These are phyloP conservation scores for Dendrophyllia cribrosa DNA, from an alignment of 64 coral and sea anemone genomes.

Conservation along the genomic window DNA sequence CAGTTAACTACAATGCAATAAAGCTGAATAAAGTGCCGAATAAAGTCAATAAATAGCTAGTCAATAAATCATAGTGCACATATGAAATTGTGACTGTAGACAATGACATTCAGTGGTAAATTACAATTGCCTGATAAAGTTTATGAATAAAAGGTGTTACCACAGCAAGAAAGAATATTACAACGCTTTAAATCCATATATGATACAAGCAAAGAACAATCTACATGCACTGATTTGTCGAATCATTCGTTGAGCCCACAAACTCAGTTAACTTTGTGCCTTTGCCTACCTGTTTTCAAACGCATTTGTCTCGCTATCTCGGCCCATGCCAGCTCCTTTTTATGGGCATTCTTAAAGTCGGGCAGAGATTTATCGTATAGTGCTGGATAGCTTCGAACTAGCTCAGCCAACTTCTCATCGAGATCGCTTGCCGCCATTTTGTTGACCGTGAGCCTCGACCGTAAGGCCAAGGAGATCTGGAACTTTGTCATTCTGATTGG, in stretches of 20 bases:
- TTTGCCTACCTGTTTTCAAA: background rate
- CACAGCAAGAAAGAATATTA: background rate
- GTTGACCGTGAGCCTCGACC: background rate
- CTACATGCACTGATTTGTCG: background rate
- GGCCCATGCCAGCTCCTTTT: background rate
- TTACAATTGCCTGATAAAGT: no score
- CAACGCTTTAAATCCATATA: background rate
- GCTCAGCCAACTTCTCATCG: background rate
- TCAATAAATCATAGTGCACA: no score
- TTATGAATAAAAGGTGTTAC: background rate
- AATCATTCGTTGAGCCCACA: background rate
- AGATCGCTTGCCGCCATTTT: background rate
- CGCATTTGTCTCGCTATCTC: background rate
- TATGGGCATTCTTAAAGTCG: background rate
- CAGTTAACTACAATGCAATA: no score
- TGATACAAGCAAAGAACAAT: background rate
- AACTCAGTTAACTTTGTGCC: background rate
- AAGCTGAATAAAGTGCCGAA: no score
- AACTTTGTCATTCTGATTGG: background rate
- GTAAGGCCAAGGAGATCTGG: background rate
- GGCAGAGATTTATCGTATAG: background rate
- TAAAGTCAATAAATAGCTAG: no score
- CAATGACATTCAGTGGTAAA: no score
- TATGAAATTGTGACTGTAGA: no score
- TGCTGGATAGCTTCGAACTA: background rate